phyloP scores from a whole-genome alignment of 2,797 vertebrate species.

The Rhynchotus rufescens region DNA sequence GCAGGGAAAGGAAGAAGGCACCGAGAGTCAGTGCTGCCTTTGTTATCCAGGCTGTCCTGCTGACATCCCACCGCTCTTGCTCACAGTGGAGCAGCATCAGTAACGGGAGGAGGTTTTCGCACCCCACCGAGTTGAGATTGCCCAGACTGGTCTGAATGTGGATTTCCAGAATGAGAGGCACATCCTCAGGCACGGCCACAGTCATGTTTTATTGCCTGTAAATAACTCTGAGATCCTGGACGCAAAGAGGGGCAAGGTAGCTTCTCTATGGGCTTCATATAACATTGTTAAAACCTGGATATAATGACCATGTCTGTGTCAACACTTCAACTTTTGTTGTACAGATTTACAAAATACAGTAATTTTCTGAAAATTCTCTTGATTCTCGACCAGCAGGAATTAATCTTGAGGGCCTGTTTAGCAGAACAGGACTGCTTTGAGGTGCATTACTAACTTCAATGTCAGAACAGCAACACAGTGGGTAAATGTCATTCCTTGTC shows the following conservation, averaged over 20 bases:
- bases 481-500: slow-evolving; percentile 31
- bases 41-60: neutral
- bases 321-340: neutral
- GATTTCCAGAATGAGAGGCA: neutral
- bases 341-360: neutral
- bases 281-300: neutral
- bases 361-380: neutral
- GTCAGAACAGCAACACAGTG: neutral
- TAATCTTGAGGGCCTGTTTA: neutral
- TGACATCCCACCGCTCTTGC: neutral
- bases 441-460: slow-evolving; percentile 14
- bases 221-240: neutral
- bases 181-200: neutral
- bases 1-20: neutral
- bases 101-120: neutral
- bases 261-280: neutral
- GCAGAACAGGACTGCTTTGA: slow-evolving; percentile 9
- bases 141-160: neutral
- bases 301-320: neutral
- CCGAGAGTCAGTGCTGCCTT: neutral
- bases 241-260: neutral
- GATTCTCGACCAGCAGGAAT: slow-evolving; percentile 1
- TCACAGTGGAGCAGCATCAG: neutral
- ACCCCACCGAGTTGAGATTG: neutral
- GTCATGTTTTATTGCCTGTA: accelerated